phyloP scores from a whole-genome alignment of 2,888 invertebrate species.

The Lycaena phlaeas region DNA sequence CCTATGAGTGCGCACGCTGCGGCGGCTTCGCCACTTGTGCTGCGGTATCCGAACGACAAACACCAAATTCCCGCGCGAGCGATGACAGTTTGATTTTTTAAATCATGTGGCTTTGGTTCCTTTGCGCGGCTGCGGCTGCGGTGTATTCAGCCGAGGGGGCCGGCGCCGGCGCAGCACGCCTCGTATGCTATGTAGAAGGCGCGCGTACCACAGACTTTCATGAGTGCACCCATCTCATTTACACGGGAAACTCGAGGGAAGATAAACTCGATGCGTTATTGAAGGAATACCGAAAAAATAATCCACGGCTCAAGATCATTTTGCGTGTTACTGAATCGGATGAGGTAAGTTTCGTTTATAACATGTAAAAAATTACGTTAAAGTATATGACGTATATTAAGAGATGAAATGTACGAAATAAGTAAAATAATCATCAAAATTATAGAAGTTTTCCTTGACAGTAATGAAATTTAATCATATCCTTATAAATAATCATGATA shows the following conservation, averaged over 20 bases:
- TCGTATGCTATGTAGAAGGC: constrained; percentile 59
- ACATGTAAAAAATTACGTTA: no score
- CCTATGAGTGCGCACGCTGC: constrained; percentile 42
- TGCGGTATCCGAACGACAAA: constrained; percentile 41
- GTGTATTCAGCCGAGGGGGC: constrained; percentile 39
- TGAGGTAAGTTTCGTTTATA: constrained; percentile 58
- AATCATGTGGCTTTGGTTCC: constrained; percentile 54
- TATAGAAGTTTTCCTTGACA: no score
- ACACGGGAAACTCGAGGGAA: constrained; percentile 55
- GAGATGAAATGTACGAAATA: no score
- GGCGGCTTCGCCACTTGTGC: constrained; percentile 46
- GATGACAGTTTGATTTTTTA: constrained; percentile 43
- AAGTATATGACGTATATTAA: no score
- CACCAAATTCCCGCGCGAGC: constrained; percentile 36
- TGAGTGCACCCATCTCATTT: constrained; percentile 69
- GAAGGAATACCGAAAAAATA: constrained; percentile 62
- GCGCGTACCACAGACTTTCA: constrained; percentile 39
- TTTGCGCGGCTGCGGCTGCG: constrained; percentile 41
- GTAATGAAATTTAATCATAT: no score
- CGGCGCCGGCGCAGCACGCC: constrained; percentile 61
- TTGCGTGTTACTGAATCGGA: constrained; percentile 69
- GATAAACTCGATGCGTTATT: constrained; percentile 51
- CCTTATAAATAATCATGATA: no score
- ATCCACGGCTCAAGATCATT: constrained; percentile 67
- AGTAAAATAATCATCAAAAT: no score